These are phyloP conservation scores for Lycocerus yunnanus DNA, from an alignment of 2,888 invertebrate species.

Conservation along the genomic window DNA sequence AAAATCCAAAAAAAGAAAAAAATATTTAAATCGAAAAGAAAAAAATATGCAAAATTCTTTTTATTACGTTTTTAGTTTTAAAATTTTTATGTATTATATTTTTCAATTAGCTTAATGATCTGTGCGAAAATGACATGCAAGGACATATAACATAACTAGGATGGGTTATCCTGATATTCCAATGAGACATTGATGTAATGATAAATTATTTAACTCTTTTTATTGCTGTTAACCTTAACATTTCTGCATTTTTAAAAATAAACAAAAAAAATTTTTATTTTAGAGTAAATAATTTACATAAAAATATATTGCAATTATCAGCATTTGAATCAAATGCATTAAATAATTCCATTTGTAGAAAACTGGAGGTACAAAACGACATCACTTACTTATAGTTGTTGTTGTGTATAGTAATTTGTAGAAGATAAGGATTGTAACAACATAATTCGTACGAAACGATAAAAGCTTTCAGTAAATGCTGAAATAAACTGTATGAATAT, in stretches of 20 bases:
- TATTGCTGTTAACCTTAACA: neutral
- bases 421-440: neutral
- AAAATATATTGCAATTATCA: neutral
- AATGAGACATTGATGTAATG: neutral
- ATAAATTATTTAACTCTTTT: too few relatives aligned
- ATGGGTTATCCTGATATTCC: neutral
- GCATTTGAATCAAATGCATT: neutral
- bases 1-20: neutral
- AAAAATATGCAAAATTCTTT: too few relatives aligned
- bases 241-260: neutral
- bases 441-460: neutral
- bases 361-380: neutral
- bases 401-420: neutral
- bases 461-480: neutral
- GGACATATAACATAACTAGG: neutral
- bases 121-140: neutral
- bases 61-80: too few relatives aligned
- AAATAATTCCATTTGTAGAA: neutral
- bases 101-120: neutral
- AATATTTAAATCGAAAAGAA: too few relatives aligned
- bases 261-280: neutral
- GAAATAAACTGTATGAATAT: neutral
- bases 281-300: neutral
- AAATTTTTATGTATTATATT: neutral
- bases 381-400: neutral